A percentile compares a stretch with the other conserved stretches of the same genome.
Evolutionary conservation across 2,797 vertebrate genomes (phyloP).

Genomic region (Pangasius macronema): DNA sequence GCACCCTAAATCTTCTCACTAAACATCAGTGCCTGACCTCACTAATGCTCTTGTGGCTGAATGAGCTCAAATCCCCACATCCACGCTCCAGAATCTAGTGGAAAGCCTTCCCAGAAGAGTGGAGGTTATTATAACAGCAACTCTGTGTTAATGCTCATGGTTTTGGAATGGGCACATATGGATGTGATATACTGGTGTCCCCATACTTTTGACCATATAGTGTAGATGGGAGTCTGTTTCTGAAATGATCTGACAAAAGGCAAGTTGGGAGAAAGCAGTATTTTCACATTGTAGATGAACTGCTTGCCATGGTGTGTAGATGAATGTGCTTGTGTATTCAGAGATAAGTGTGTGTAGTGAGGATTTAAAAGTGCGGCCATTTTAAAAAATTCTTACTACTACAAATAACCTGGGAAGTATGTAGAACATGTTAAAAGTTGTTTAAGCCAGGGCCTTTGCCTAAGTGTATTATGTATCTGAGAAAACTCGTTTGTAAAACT

Average conservation of each 20-base stretch:
- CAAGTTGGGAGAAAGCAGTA: conserved; percentile 1
- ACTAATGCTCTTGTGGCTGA: not conserved
- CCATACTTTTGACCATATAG: not conserved
- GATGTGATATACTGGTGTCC: not conserved
- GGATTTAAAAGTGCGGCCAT: not conserved
- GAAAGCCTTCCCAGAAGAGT: not conserved
- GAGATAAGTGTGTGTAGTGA: not conserved
- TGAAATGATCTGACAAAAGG: conserved; percentile 24
- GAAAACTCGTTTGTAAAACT: not conserved
- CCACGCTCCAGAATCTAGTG: not conserved
- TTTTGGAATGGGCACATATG: not conserved
- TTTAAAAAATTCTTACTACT: not conserved
- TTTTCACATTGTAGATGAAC: conserved; percentile 22
- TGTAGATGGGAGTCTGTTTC: not conserved
- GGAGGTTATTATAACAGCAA: not conserved
- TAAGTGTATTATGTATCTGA: not conserved
- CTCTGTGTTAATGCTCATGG: not conserved
- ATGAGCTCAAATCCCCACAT: not conserved
- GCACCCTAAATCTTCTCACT: not conserved
- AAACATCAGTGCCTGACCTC: not conserved
- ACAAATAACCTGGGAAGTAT: not conserved
- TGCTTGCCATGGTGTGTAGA: conserved; percentile 1
- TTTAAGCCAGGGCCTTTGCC: not conserved
- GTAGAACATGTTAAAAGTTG: not conserved
- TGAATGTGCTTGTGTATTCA: not conserved